Base-by-base conservation (phyloP, 2,113 vertebrate species). In the Scartelaos histophorus region DNA sequence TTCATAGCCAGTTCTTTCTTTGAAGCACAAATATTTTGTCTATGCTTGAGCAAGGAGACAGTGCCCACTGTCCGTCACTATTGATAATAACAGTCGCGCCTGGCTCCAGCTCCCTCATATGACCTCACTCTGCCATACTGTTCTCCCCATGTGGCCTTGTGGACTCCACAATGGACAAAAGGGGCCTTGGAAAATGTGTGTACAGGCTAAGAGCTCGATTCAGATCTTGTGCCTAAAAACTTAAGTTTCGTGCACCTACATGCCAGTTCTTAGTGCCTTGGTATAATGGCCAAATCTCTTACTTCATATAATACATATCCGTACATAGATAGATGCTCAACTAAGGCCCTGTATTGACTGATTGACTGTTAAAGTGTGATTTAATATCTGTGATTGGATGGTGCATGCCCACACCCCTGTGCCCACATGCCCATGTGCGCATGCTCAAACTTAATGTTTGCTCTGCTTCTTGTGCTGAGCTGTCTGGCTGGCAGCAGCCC, bases 91-190 rank as follows among this genome's bases (percentile, higher is more conserved):
- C 66, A n/a, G 58, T 60, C 62, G 87, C 82, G 79, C 90, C 89
- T 86, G 89, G 84, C 88, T 90, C 89, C 73, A 84, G 71, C 81
- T 87, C 80, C 78, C 84, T 82, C 88, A 89, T 74, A 91, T 93
- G 89, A 93, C 90, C 83, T 93, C 90, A 92, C 85, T 70, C 83
- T 64, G 51, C 71, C 78, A 71, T 72, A 68, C 61, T 67, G 71
- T 60, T 74, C 80, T 82, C 75, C 60, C 80, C 74, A 82, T 85
- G 72, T 87, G 86, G 77, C 82, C 70, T 82, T 75, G 75, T 69
- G 66, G 68, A 70, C 79, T 61, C 7, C 73, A 90, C 90, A 91
- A 88, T 88, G 74, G 66, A 90, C 85, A 92, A 87, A 81, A 87
- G 82, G 35, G 2, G 73, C 35, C 64, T 74, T 65, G 56, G 82